Base-by-base conservation (phyloP, 2,113 vertebrate species). In the Atlantisia rogersi region DNA sequence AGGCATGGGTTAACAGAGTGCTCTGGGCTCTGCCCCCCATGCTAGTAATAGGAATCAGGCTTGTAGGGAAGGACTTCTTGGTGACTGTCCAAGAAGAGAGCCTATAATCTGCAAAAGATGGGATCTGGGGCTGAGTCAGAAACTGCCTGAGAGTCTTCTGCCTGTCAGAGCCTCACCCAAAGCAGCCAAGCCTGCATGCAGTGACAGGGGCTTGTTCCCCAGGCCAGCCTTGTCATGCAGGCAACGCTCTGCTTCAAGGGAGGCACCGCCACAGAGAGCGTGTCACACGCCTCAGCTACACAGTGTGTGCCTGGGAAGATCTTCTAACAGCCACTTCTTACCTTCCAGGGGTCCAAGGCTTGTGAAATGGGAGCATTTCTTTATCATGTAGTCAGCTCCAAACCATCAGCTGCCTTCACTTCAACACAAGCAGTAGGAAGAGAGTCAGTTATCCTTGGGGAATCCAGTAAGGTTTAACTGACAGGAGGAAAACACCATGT, bases 21-120 rank as follows among this genome's bases (percentile, higher is more conserved):
- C 67, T 91, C 62, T 26, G 67, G 67, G 94, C 78, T 94, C 90
- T 96, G 50, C 82, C 46, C 59, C 86, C 39, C 91, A 2, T 8
- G 65, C 73, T 59, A 90, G 81, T 96, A 95, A 97, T 94, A 90
- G 40, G 90, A 95, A 93, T 95, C 94, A 97, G 95, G 63, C 90
- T 91, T 74, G 55, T 24, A 93, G 94, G 40, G 87, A 95, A 96
- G 85, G 74, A 90, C 96, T 97, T 97, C 89, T 97, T 96, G 94
- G 93, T 62, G 71, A 74, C 50, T 67, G 46, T 87, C 95, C 95
- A 96, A 71, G 37, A 96, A 74, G 87, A 95, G 93, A 94, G 93
- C 82, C 78, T 96, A 50, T 95, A 94, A 97, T 97, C 92, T 96
- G 87, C 92, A 96, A 95, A 96, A 95, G 94, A 96, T 95, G 92